Base-by-base conservation (phyloP, 2,797 vertebrate species). In the Peromyscus eremicus region DNA sequence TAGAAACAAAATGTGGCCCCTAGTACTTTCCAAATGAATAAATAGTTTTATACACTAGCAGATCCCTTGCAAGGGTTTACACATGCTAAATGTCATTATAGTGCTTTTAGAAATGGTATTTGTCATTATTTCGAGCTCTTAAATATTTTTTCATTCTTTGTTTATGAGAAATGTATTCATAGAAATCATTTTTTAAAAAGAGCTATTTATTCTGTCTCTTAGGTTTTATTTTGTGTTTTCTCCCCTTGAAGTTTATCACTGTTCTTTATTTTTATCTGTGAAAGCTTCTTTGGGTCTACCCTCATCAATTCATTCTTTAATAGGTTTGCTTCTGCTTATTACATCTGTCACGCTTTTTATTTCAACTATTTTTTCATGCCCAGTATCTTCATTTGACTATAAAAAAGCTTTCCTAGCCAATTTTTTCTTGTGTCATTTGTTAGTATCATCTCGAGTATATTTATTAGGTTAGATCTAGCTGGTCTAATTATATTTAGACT, bases 321-420 rank as follows among this genome's bases (percentile, higher is more conserved):
- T 84, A 75, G 27, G 34, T 32, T 81, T 81, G 19, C 40, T 81
- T 12, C 21, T 68, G 32, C 32, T 60, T 89, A 27, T 68, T 82
- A 14, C 3, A 16, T 68, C 23, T 85, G 27, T 70, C 60, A 46
- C 10, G 29, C 17, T 60, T 75, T 57, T 90, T 46, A 84, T 68
- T 90, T 91, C 21, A 46, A 32, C 49, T 57, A 10, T 27, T 86
- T 94, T 91, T 55, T 70, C 27, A 40, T 73, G 27, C 12, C 49
- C 7, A 70, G 21, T 77, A 32, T 94, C 94, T 96, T 90, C 21
- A 70, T 79, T 89, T 93, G 70, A 43, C 43, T 90, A 37, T 57
- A 25, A 87, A 70, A 87, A 70, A 68, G 10, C 6, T 21, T 21
- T 17, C 9, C 34, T 71, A 75, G 21, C 12, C 14, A 75, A 23